Evolutionary conservation across 1,140 invertebrate species (phyloP), one percentile per base, ranked within the genome.

Genomic region (Onthophagus taurus): DNA sequence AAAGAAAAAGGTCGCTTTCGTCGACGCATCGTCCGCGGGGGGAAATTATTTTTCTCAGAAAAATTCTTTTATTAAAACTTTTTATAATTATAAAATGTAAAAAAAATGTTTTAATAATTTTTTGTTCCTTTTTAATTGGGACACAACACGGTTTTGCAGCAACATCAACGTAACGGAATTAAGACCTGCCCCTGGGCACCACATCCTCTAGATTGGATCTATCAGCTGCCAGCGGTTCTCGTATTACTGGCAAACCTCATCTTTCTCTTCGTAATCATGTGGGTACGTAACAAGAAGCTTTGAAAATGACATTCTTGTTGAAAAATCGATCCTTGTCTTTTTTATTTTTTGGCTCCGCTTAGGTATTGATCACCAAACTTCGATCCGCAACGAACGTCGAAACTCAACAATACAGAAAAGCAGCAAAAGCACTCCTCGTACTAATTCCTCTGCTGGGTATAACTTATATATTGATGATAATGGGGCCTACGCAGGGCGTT

Each of bases 331-430:
- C n/a, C n/a, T n/a, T n/a, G n/a, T n/a, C n/a, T n/a, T n/a, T n/a
- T n/a, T n/a, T n/a, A n/a, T 26, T n/a, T n/a, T n/a, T n/a, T n/a
- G n/a, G n/a, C n/a, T n/a, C n/a, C n/a, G 8, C n/a, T n/a, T 52
- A 89, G 85, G 84, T 93, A n/a, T 69, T 95, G 31, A 91, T 95
- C 52, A 95, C 89, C 6, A 94, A 95, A 60, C 70, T 93, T 9
- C 75, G 87, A 35, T 89, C 87, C 2, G 83, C 87, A 5, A 89
- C 87, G 53, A 88, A 78, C 0, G 69, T 81, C 14, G 89, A 93
- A 65, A 89, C 85, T 0, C 81, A 89, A 50, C 89, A 94, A 61
- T 89, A 87, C 63, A 70, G 84, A 31, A 93, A 92, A 64, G 89
- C 88, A 0, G 84, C 84, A 1, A 92, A 92, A 65, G 89, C 89